Percentiles rank a stretch among this genome's conserved stretches.
Evolutionary conservation across 2,888 invertebrate genomes (phyloP).

Genomic region (Orthosia incerta): DNA sequence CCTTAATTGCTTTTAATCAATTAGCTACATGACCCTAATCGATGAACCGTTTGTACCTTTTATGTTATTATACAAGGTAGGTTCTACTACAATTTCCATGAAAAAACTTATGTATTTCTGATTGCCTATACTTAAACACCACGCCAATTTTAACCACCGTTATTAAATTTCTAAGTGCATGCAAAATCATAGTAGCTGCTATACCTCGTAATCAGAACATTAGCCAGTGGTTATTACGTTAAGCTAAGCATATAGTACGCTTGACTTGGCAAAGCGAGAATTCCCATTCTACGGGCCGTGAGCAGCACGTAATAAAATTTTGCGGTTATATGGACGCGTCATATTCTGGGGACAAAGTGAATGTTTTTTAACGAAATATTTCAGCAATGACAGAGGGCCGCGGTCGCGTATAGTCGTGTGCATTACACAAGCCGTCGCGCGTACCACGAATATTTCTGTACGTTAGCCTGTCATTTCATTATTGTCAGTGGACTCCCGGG

Average conservation of each 20-base stretch:
- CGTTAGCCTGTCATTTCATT: constrained; percentile 69
- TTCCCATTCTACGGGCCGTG: constrained; percentile 14
- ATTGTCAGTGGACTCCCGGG: constrained; percentile 61
- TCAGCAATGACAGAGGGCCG: constrained; percentile 62
- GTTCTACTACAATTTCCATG: background rate
- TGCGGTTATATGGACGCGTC: constrained; percentile 49
- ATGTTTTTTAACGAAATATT: constrained; percentile 70
- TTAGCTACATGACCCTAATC: background rate
- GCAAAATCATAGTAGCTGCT: constrained; percentile 23
- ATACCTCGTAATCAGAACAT: constrained; percentile 46
- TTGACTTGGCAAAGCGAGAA: constrained; percentile 53
- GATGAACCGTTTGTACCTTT: background rate
- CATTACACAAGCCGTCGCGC: constrained; percentile 59
- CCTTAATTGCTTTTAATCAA: constrained; percentile 13
- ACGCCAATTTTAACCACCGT: background rate
- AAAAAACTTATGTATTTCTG: background rate
- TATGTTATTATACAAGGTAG: background rate
- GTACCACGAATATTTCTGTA: constrained; percentile 67
- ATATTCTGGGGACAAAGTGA: constrained; percentile 60
- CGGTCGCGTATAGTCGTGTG: constrained; percentile 59
- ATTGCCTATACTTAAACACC: background rate
- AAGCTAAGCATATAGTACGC: constrained; percentile 37
- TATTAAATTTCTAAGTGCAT: constrained; percentile 16
- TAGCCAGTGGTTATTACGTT: constrained; percentile 41
- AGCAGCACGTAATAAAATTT: constrained; percentile 59